Conservation (phyloP, 1,140 invertebrate species). For the Drosophila elegans region DNA sequence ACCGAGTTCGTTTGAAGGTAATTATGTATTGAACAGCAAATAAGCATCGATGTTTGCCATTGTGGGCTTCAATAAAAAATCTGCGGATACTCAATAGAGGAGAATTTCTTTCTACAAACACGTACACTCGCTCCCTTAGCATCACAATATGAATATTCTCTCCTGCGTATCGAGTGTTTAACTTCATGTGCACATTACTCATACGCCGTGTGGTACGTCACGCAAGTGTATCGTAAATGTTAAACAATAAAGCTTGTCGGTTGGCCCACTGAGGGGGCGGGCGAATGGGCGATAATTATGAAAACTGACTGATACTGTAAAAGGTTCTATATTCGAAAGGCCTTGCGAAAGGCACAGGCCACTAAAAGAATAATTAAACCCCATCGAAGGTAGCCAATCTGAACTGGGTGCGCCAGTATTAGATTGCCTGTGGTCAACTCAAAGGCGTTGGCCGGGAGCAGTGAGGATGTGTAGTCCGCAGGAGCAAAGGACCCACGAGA, state of each 20-base stretch:
- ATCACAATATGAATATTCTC: not conserved
- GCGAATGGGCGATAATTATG: conserved; percentile 33
- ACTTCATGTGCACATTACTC: conserved; percentile 45
- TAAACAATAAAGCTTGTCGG: conserved; percentile 53
- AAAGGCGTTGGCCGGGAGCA: not conserved
- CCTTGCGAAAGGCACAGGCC: no score
- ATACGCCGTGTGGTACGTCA: conserved; percentile 46
- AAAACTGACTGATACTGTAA: not conserved
- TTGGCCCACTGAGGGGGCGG: conserved; percentile 24
- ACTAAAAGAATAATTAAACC: conserved; percentile 25
- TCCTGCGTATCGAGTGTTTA: not conserved
- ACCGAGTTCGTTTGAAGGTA: not conserved
- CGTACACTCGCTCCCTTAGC: not conserved
- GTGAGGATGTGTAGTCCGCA: not conserved
- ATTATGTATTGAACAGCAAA: not conserved
- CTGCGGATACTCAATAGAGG: not conserved
- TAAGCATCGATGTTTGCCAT: not conserved
- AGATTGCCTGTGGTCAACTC: not conserved
- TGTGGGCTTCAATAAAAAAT: not conserved
- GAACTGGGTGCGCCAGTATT: conserved; percentile 20
- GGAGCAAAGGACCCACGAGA: conserved; percentile 10
- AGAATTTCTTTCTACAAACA: conserved; percentile 23
- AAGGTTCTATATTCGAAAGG: not conserved
- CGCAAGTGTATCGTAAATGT: conserved; percentile 43
- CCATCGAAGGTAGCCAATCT: not conserved